Conservation (phyloP, 2,113 vertebrate species). For the Rhynchomys soricoides region DNA sequence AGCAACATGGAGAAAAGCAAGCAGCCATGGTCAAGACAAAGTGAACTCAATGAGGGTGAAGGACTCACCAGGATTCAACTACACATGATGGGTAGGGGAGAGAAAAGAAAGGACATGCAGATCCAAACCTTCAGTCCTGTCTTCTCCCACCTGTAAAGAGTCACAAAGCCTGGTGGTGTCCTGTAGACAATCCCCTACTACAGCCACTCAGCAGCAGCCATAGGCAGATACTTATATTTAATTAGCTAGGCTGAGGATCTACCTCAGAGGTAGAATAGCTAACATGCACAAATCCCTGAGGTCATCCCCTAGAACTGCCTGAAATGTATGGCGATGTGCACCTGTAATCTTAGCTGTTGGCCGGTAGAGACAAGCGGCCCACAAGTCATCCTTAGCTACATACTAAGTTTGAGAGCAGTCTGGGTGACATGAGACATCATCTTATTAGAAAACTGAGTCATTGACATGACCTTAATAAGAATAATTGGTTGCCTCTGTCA, state of each 20-base stretch:
- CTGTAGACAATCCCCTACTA: rapidly evolving
- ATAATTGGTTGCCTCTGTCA: not conserved
- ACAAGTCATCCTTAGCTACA: not conserved
- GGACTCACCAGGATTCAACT: not conserved
- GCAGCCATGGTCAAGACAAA: not conserved
- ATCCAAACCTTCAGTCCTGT: not conserved
- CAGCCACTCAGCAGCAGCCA: not conserved
- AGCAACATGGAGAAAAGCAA: not conserved
- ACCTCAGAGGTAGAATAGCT: not conserved
- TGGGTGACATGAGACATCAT: not conserved
- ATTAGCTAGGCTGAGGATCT: not conserved
- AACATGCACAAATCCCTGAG: not conserved
- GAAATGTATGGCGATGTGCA: too few relatives aligned
- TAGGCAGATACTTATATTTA: not conserved
- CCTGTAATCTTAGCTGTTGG: not conserved
- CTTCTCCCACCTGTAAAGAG: not conserved
- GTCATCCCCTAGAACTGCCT: too few relatives aligned
- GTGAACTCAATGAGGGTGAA: not conserved
- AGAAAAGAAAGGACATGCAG: not conserved
- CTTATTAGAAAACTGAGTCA: not conserved
- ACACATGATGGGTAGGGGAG: too few relatives aligned
- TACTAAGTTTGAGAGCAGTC: not conserved
- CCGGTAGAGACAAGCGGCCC: not conserved
- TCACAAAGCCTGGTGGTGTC: not conserved
- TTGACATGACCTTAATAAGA: not conserved